Percentiles rank a stretch among this genome's conserved stretches.
Evolutionary conservation across 2,888 invertebrate genomes (phyloP).

Genomic region (Orthonychiurus folsomi): DNA sequence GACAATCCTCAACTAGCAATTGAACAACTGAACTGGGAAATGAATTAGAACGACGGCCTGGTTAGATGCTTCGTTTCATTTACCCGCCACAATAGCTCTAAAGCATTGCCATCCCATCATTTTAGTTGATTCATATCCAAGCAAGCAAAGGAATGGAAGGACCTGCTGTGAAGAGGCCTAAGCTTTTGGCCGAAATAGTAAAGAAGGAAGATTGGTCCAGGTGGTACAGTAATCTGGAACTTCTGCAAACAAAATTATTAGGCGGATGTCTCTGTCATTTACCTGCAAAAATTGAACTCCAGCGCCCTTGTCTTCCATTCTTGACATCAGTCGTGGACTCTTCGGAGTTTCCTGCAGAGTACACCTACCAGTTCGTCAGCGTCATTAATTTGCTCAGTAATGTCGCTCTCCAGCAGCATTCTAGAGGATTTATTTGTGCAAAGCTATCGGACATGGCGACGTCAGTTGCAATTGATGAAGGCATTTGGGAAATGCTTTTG

Average conservation of each 20-base stretch:
- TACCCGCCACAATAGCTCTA: too few relatives aligned
- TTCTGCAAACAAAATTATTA: slow-evolving; percentile 32
- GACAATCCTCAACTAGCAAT: too few relatives aligned
- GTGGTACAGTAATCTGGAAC: slow-evolving; percentile 33
- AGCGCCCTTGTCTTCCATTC: slow-evolving; percentile 30
- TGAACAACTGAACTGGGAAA: too few relatives aligned
- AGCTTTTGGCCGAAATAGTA: slow-evolving; percentile 26
- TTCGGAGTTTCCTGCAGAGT: slow-evolving; percentile 57
- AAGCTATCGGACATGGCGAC: slow-evolving; percentile 69
- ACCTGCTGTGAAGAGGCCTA: slow-evolving; percentile 37
- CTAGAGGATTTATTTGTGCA: slow-evolving; percentile 70
- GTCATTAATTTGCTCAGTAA: slow-evolving; percentile 75
- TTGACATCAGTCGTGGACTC: slow-evolving; percentile 12
- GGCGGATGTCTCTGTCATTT: slow-evolving; percentile 34
- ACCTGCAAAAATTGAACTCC: slow-evolving; percentile 32
- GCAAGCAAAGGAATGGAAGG: slow-evolving; percentile 29
- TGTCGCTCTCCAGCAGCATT: slow-evolving; percentile 73
- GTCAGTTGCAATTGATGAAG: slow-evolving; percentile 68
- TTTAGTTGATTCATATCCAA: neutral
- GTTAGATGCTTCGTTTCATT: too few relatives aligned
- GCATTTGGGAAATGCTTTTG: slow-evolving; percentile 73
- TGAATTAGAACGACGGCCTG: too few relatives aligned
- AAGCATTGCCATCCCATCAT: too few relatives aligned
- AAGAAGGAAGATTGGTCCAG: slow-evolving; percentile 29
- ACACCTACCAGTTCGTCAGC: slow-evolving; percentile 67